Conservation (phyloP, 2,888 invertebrate species). For the Rhagonycha fulva region DNA sequence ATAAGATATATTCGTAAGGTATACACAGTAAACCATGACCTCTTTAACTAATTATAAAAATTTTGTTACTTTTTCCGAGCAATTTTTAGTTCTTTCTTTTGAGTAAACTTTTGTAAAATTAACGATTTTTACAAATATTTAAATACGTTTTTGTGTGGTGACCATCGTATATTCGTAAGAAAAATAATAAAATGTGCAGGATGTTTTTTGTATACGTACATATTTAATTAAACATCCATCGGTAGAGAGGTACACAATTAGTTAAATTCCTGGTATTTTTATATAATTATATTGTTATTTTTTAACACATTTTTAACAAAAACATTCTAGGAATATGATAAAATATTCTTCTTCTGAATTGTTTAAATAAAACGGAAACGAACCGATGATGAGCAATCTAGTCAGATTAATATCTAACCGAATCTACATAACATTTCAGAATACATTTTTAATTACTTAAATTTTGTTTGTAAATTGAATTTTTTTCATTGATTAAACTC, state of each 20-base stretch:
- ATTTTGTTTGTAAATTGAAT: not conserved
- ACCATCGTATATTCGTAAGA: too few species aligned
- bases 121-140: too few species aligned
- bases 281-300: not conserved
- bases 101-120: too few species aligned
- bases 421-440: not conserved
- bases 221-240: too few species aligned
- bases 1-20: not conserved
- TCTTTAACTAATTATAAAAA: not conserved
- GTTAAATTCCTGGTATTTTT: not conserved
- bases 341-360: not conserved
- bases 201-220: too few species aligned
- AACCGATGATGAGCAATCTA: not conserved
- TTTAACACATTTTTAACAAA: not conserved
- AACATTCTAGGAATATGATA: not conserved
- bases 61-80: not conserved
- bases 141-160: not conserved
- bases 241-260: not conserved
- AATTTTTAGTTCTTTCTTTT: too few species aligned
- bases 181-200: too few species aligned
- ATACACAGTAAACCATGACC: not conserved
- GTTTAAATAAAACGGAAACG: not conserved
- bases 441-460: not conserved
- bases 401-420: not conserved
- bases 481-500: not conserved